Evolutionary conservation across 2,888 invertebrate genomes (phyloP), one percentile per base, ranked within the genome.

Genomic region (Thysanoteuthis rhombus): DNA sequence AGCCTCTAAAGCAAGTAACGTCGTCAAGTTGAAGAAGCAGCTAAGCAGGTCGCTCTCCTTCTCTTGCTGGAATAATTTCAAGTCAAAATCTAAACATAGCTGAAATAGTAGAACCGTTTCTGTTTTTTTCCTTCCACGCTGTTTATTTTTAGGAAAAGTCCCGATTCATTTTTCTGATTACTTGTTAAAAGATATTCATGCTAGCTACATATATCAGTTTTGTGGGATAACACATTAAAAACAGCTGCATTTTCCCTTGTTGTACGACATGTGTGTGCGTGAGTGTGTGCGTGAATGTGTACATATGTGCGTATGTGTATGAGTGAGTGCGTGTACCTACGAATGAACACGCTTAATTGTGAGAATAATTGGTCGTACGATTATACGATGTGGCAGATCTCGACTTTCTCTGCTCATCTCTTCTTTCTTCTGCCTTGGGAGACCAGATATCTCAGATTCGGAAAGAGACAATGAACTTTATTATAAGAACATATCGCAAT

Each of bases 31-130:
- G 75, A 75, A 75, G 10, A 75, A 36, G 75, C 75, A n/a, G n/a
- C n/a, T 75, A 75, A 75, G 75, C 75, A n/a, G n/a, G 75, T 75
- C 75, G 75, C 75, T 75, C n/a, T n/a, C n/a, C n/a, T n/a, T n/a
- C n/a, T n/a, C n/a, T 75, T 75, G n/a, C 75, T 75, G n/a, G 36
- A 75, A n/a, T 75, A 75, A n/a, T n/a, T 75, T n/a, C 75, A 75
- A 75, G 75, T 75, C 32, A 75, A 75, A 75, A 75, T 75, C 75
- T 75, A 75, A 75, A 75, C n/a, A 75, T 75, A 75, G 75, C 75
- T n/a, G n/a, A 75, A 75, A 75, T 75, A 75, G 75, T 36, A 36
- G 75, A 75, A 75, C 75, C 19, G 16, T n/a, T 75, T 58, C 58
- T 58, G 32, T 58, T 75, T 75, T 75, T 75, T 75, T 75, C n/a